A percentile compares a stretch with the other conserved stretches of the same genome.
phyloP scores from a whole-genome alignment of 2,113 vertebrate genomes.

The Eleginops maclovinus region DNA sequence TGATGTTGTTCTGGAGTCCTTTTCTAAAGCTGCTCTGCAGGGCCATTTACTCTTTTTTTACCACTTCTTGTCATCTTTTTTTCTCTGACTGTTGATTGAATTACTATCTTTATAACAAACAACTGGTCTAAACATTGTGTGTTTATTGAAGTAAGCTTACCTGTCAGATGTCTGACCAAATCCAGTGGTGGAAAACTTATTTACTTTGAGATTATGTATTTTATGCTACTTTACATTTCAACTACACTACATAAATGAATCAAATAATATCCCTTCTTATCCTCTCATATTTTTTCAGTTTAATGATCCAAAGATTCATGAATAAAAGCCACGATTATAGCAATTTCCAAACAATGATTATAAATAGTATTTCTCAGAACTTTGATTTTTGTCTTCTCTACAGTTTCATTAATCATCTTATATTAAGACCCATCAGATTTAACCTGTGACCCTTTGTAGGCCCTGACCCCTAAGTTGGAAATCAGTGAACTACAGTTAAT shows the following conservation, averaged over 20 bases:
- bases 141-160: not conserved
- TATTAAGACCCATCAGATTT: not conserved
- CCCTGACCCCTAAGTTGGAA: not conserved
- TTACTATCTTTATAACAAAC: not conserved
- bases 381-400: not conserved
- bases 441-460: not conserved
- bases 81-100: not conserved
- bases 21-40: not conserved
- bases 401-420: not conserved
- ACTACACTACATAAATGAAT: not conserved
- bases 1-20: constrained; percentile 7
- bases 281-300: constrained; percentile 6
- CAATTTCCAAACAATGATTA: not conserved
- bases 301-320: not conserved
- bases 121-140: not conserved
- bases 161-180: not conserved
- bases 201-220: not conserved
- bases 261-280: not conserved
- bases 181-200: not conserved
- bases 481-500: not conserved
- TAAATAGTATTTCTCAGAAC: not conserved
- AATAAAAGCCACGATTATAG: not conserved
- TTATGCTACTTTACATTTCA: not conserved
- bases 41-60: not conserved
- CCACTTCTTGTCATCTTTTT: not conserved